A percentile compares a stretch with the other conserved stretches of the same genome.
Conservation (phyloP, 2,797 vertebrate genomes). For the Eulemur albifrons region DNA sequence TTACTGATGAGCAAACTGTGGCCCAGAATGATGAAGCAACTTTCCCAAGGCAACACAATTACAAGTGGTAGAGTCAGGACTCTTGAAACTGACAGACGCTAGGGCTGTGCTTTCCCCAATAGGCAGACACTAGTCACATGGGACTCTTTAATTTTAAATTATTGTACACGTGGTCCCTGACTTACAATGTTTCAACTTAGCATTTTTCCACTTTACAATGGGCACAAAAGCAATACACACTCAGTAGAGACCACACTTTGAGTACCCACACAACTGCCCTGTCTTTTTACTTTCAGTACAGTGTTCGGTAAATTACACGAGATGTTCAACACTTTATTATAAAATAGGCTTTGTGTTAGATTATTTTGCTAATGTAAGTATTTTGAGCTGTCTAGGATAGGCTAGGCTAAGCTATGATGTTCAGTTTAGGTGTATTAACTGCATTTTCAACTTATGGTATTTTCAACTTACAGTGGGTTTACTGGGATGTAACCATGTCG, state of each 20-base stretch:
- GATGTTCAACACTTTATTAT: not conserved
- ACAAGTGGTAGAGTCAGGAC: too few relatives aligned
- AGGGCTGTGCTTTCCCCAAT: not conserved
- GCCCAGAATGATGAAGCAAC: not conserved
- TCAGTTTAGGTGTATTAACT: not conserved
- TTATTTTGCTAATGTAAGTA: not conserved
- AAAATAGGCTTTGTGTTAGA: not conserved
- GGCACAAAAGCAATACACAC: not conserved
- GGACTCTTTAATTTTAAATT: not conserved
- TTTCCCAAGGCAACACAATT: not conserved
- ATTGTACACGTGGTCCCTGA: too few relatives aligned
- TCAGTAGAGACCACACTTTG: not conserved
- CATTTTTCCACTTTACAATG: not conserved
- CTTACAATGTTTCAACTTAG: not conserved
- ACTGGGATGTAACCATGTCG: not conserved
- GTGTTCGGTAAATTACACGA: not conserved
- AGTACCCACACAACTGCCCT: not conserved
- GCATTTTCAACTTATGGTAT: not conserved
- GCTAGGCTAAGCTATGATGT: not conserved
- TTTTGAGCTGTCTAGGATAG: not conserved
- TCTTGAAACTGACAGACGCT: not conserved
- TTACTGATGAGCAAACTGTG: not conserved
- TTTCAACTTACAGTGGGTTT: not conserved
- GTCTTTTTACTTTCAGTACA: not conserved
- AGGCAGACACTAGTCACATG: fast-evolving